phyloP scores from a whole-genome alignment of 2,888 invertebrate species.

The Polymixis flavicincta region DNA sequence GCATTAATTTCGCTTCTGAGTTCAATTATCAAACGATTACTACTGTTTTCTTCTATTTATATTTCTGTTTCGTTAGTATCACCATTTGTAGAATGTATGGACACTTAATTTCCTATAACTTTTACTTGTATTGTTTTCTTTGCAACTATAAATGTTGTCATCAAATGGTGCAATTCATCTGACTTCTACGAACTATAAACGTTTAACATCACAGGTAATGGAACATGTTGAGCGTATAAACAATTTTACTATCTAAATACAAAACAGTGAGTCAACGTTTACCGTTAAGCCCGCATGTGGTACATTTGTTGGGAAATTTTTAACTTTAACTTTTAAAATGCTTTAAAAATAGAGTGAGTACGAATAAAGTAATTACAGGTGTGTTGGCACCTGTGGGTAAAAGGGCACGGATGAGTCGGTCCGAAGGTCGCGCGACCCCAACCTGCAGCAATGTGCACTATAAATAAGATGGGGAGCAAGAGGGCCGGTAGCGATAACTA shows the following conservation, averaged over 20 bases:
- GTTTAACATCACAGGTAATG: conserved; percentile 10
- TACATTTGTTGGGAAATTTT: conserved; percentile 26
- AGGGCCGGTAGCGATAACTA: conserved; percentile 42
- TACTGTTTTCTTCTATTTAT: conserved; percentile 20
- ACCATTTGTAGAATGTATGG: conserved; percentile 8
- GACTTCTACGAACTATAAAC: conserved; percentile 1
- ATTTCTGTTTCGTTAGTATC: background rate
- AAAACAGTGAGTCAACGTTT: conserved; percentile 60
- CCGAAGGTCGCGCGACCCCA: conserved; percentile 77
- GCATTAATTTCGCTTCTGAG: conserved; percentile 73
- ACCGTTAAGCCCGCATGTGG: conserved; percentile 64
- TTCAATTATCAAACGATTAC: conserved; percentile 57
- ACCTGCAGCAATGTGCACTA: conserved; percentile 66
- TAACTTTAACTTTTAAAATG: conserved; percentile 32
- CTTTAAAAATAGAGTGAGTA: conserved; percentile 69
- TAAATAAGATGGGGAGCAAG: conserved; percentile 61
- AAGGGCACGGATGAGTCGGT: conserved; percentile 73
- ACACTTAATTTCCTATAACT: conserved; percentile 9
- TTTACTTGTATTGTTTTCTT: conserved; percentile 28
- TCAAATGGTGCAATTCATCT: conserved; percentile 2
- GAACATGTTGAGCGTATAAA: conserved; percentile 39
- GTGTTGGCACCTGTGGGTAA: conserved; percentile 82
- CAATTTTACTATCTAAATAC: conserved; percentile 43
- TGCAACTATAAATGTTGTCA: conserved; percentile 6
- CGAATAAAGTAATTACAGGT: conserved; percentile 81